Evolutionary conservation across 2,888 invertebrate genomes (phyloP).

Genomic region (Cistogaster globosa): DNA sequence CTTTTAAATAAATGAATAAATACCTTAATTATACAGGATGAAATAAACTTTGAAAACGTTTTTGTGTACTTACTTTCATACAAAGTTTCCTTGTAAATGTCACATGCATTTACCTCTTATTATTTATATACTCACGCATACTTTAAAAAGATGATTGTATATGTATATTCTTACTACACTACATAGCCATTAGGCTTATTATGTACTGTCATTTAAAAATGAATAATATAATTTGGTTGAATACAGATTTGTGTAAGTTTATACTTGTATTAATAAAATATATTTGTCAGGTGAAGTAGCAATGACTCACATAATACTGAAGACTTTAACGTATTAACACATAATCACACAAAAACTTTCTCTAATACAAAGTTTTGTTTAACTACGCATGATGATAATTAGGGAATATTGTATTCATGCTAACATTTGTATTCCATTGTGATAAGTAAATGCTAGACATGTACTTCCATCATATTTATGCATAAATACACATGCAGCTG

Average conservation of each 20-base stretch:
- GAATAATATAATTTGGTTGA: constrained; percentile 32
- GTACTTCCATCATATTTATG: not conserved
- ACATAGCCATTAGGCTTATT: constrained; percentile 50
- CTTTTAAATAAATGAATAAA: too few species aligned
- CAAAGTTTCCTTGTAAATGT: too few species aligned
- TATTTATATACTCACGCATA: constrained; percentile 1
- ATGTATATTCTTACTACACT: not conserved
- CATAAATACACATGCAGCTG: constrained; percentile 8
- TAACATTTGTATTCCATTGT: not conserved
- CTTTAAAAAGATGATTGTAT: not conserved
- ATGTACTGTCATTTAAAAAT: constrained; percentile 57
- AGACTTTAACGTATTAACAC: constrained; percentile 36
- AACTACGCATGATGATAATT: constrained; percentile 30
- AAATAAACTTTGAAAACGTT: too few species aligned
- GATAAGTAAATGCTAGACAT: not conserved
- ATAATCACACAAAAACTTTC: constrained; percentile 3
- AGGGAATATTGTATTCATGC: constrained; percentile 41
- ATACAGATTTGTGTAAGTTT: constrained; percentile 4
- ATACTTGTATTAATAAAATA: constrained; percentile 2
- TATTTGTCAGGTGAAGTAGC: constrained; percentile 26
- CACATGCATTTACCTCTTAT: not conserved
- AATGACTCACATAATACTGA: constrained; percentile 40
- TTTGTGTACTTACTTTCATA: too few species aligned
- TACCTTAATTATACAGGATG: too few species aligned
- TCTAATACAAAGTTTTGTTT: constrained; percentile 13